phyloP scores from a whole-genome alignment of 2,113 vertebrate species.

The Laticauda colubrina region DNA sequence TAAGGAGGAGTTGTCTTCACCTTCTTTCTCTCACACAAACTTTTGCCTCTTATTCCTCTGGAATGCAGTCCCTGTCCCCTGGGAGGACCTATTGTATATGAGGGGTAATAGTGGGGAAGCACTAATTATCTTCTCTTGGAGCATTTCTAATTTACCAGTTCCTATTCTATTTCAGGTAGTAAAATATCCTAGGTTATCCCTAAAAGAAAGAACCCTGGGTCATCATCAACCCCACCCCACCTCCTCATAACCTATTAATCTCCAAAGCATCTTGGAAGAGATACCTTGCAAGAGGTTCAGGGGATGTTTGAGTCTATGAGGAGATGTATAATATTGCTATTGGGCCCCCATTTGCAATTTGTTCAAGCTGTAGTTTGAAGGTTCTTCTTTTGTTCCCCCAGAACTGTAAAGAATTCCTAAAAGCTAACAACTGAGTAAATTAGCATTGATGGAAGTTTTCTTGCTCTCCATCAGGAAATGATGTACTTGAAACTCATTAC shows the following conservation, averaged over 20 bases:
- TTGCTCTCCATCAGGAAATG: constrained; percentile 75
- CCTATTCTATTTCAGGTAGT: not conserved
- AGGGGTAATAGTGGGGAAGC: not conserved
- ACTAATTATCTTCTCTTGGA: not conserved
- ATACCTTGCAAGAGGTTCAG: not conserved
- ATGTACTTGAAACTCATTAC: constrained; percentile 78
- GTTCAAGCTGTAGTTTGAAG: constrained; percentile 65
- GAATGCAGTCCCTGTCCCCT: not conserved
- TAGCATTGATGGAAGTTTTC: constrained; percentile 81
- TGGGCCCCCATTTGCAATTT: constrained; percentile 46
- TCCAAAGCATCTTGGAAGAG: not conserved
- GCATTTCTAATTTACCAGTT: not conserved
- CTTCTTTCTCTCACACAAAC: not conserved
- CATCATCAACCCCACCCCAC: not conserved
- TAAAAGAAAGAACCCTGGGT: not conserved
- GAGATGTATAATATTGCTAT: constrained; percentile 46
- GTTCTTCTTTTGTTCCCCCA: constrained; percentile 44
- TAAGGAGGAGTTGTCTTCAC: not conserved
- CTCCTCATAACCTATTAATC: not conserved
- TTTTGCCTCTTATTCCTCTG: not conserved
- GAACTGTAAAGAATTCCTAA: constrained; percentile 72
- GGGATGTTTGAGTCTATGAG: constrained; percentile 25
- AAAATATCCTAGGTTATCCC: not conserved
- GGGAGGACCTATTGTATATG: not conserved
- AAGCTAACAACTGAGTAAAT: constrained; percentile 69